phyloP scores from a whole-genome alignment of 2,113 vertebrate genomes.

The Strigops habroptila region DNA sequence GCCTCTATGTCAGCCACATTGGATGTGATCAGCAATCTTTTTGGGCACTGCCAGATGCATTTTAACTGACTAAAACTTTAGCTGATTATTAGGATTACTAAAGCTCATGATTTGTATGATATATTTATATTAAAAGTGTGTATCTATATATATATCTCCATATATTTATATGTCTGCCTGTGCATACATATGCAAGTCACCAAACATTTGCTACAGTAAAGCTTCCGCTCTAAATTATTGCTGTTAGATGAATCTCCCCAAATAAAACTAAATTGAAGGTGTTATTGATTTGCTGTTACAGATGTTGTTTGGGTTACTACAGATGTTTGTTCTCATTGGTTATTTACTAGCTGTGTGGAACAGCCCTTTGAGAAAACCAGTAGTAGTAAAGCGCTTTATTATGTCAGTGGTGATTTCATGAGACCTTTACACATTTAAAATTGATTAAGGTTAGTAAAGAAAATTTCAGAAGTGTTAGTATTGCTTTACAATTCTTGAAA shows the following conservation, averaged over 20 bases:
- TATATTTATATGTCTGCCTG: neutral
- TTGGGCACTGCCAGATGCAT: neutral
- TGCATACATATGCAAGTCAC: neutral
- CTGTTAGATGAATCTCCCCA: neutral
- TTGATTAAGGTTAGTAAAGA: neutral
- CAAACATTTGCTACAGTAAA: neutral
- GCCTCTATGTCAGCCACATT: neutral
- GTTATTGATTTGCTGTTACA: conserved; percentile 13
- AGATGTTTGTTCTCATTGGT: neutral
- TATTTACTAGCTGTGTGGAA: neutral
- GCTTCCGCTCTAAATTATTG: neutral
- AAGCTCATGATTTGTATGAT: neutral
- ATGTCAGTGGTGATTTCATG: neutral
- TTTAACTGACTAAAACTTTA: neutral
- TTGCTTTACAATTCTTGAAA: neutral
- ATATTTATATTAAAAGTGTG: neutral
- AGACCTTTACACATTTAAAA: neutral
- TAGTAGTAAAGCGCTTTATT: neutral
- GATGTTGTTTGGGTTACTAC: neutral
- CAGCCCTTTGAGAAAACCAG: neutral
- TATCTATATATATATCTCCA: neutral
- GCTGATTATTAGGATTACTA: neutral
- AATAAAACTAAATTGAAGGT: neutral
- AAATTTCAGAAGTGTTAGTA: neutral
- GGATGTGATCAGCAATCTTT: neutral